A percentile compares a stretch with the other conserved stretches of the same genome.
phyloP scores from a whole-genome alignment of 2,797 vertebrate species.

The Nothura maculosa region DNA sequence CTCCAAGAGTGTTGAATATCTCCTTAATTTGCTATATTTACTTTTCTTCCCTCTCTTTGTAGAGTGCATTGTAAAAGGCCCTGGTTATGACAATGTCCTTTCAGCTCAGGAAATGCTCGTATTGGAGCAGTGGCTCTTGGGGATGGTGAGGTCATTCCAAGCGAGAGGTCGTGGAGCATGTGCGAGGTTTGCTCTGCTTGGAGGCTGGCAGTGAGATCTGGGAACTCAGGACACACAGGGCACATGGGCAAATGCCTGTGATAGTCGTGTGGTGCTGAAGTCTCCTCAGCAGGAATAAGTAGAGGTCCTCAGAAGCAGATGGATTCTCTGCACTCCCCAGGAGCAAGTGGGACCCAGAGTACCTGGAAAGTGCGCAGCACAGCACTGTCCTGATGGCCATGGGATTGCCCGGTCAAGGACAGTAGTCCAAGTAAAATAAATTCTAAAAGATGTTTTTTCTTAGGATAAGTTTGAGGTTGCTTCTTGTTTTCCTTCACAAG shows the following conservation, averaged over 20 bases:
- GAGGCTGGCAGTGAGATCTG: not conserved
- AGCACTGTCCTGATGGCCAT: not conserved
- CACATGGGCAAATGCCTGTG: not conserved
- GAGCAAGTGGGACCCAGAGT: not conserved
- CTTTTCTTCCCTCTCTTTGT: conserved; percentile 48
- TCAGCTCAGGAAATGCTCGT: conserved; percentile 25
- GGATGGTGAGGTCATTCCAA: conserved; percentile 12
- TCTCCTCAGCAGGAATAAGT: not conserved
- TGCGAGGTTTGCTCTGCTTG: not conserved
- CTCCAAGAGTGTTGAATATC: conserved; percentile 32
- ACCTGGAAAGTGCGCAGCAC: not conserved
- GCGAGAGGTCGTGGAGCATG: not conserved
- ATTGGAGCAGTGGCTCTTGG: not conserved
- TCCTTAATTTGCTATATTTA: conserved; percentile 60
- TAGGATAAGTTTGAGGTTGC: not conserved
- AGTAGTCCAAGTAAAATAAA: not conserved
- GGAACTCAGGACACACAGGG: not conserved
- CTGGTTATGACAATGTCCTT: conserved; percentile 47
- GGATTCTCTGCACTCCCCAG: not conserved
- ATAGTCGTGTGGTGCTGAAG: not conserved
- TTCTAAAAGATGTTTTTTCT: not conserved
- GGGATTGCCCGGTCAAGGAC: not conserved
- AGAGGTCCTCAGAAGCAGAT: not conserved
- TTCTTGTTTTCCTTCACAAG: not conserved
- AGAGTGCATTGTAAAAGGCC: conserved; percentile 12